Base-by-base conservation (phyloP, 2,888 invertebrate genomes). In the Napeogenes inachia region DNA sequence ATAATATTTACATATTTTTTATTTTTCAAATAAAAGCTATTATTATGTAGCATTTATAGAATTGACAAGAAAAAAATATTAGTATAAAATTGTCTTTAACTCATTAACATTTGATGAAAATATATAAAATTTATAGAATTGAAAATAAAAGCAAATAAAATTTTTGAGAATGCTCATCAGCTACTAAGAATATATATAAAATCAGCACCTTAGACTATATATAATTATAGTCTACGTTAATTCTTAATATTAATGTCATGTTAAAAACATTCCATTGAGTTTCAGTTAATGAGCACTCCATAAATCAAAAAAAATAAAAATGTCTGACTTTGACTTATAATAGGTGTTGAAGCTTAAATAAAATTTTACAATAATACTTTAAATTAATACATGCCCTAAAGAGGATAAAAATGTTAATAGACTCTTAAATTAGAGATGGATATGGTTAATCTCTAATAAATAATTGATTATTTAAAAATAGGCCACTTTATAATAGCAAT, bases 61-160 rank as follows among this genome's bases (percentile, higher is more conserved):
- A 86, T 87, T 85, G 79, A 79, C 87, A 84, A 84, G 87, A 88
- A 87, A 81, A 85, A 79, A 79, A 78, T 80, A 83, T 73, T 80
- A 79, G 84, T 67, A 84, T 30, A 84, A 86, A 87, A 82, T 70
- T 87, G 87, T 87, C 87, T 87, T 88, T 86, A 85, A 84, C 80
- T 79, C 79, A 81, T 81, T 74, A 75, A 84, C 70, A 79, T 78
- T 74, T 75, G 78, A 80, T 82, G 76, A 78, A 76, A 78, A 76
- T 73, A 73, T 80, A 65, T 68, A 83, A 78, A 85, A 80, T 82
- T 81, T 68, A 75, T 74, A 73, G 69, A 77, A 75, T 75, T 77
- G 77, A 76, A 81, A 81, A 75, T 73, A 75, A 68, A 71, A 66
- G 68, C 59, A 80, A 73, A 74, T 59, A 68, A 57, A 71, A 65